Percentiles rank a stretch among this genome's conserved stretches.
These are phyloP conservation scores for Boulengeromyrus knoepffleri DNA, from an alignment of 2,113 vertebrate species.

Conservation along the genomic window DNA sequence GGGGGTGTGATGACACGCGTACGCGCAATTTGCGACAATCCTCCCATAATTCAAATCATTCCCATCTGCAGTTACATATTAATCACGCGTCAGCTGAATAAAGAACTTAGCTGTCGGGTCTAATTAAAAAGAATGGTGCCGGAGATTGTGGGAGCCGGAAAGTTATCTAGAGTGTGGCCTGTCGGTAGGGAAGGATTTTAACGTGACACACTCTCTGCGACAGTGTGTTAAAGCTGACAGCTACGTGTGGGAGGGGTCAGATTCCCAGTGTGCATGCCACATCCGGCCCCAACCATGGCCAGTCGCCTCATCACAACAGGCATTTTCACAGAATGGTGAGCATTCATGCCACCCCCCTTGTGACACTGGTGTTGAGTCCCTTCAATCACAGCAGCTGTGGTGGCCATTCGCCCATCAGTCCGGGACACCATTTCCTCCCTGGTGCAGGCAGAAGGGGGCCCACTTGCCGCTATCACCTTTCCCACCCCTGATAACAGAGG, in stretches of 20 bases:
- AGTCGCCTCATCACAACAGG: background rate
- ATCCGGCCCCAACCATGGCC: too few relatives aligned
- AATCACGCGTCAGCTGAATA: conserved; percentile 33
- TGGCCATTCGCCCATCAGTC: conserved; percentile 28
- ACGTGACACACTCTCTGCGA: background rate
- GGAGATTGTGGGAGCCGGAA: background rate
- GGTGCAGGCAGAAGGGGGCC: background rate
- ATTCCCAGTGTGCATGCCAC: background rate
- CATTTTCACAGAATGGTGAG: background rate
- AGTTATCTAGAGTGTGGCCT: background rate
- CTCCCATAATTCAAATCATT: conserved; percentile 17
- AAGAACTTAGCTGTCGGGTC: conserved; percentile 43
- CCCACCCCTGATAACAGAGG: conserved; percentile 18
- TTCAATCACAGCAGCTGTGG: background rate
- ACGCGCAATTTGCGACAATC: conserved; percentile 20
- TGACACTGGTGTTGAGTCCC: conserved; percentile 36
- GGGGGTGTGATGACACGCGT: conserved; percentile 18
- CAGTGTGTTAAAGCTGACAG: conserved; percentile 22
- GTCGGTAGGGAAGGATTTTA: background rate
- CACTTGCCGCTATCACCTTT: conserved; percentile 23
- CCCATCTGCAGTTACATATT: conserved; percentile 32
- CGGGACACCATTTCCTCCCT: conserved; percentile 22
- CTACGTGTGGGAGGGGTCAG: background rate
- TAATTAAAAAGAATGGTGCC: conserved; percentile 44
- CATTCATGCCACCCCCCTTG: background rate